Base-by-base conservation (phyloP, 2,113 vertebrate species). In the Crotalus helleri region DNA sequence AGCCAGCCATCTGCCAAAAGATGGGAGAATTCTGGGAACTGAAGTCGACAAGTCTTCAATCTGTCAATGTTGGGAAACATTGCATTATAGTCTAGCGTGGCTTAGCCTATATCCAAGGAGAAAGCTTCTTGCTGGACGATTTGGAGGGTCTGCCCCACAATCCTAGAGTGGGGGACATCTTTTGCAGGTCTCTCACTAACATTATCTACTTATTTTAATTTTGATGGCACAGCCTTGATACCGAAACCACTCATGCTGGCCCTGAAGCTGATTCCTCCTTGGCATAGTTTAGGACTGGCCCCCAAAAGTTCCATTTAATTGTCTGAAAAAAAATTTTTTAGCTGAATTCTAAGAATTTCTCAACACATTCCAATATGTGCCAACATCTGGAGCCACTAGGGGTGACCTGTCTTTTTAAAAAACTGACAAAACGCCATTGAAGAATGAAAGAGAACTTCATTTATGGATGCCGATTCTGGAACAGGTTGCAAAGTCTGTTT, bases 191-290 rank as follows among this genome's bases (percentile, higher is more conserved):
- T 81, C 17, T 21, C 33, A 0, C 39, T 81, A 81, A 81, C 7
- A 21, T 81, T 44, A 10, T 3, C 7, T 9, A 17, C 74, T 44
- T 3, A 44, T 81, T 44, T 81, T 81, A 44, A 81, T 81, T 44
- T 81, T 21, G 33, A 39, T 81, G 33, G 74, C 17, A 21, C 7
- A 21, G 74, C 17, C 7, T 81, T 19, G 33, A 39, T 39, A 39
- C 0, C 0, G 17, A 39, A 21, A 44, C 6, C 5, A 33, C 5
- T 33, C 15, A 0, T 3, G 15, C 7, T 39, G 33, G 33, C 17
- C 33, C 69, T 3, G 69, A 21, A 39, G 15, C 15, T 21, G 0
- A 81, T 81, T 81, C 74, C 3, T 21, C 33, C 15, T 44, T 4
- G 17, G 74, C 6, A 21, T 0, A 44, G 2, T 81, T 81, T 21